These are phyloP conservation scores for Busseola fusca DNA, from an alignment of 2,888 invertebrate genomes.

Conservation along the genomic window DNA sequence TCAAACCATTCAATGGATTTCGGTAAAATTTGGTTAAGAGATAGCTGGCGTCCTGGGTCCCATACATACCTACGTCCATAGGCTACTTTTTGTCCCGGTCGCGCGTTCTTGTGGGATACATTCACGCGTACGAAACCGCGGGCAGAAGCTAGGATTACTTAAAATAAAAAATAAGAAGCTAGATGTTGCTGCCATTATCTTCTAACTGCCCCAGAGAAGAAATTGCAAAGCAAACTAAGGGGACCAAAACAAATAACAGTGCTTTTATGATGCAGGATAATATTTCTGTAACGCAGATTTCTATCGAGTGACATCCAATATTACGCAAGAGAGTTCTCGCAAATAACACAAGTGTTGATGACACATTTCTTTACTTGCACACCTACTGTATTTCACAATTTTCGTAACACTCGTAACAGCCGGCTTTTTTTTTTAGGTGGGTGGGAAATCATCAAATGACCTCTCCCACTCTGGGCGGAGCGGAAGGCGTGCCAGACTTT, in stretches of 20 bases:
- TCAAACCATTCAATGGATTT: neutral
- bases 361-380: slow-evolving; percentile 27
- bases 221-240: neutral
- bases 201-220: no score
- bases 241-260: neutral
- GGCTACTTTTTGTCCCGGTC: neutral
- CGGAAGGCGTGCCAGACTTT: no score
- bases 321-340: neutral
- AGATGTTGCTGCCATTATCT: neutral
- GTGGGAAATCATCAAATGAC: no score
- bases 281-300: slow-evolving; percentile 7
- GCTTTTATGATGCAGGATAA: neutral
- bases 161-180: no score
- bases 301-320: slow-evolving; percentile 7
- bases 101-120: neutral
- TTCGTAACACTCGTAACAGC: slow-evolving; percentile 5
- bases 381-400: slow-evolving; percentile 4
- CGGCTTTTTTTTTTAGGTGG: no score
- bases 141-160: neutral
- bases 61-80: neutral
- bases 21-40: neutral
- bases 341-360: slow-evolving; percentile 20
- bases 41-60: neutral
- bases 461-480: no score
- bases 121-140: neutral